phyloP scores from a whole-genome alignment of 2,797 vertebrate species.

The Cossypha polioptera region DNA sequence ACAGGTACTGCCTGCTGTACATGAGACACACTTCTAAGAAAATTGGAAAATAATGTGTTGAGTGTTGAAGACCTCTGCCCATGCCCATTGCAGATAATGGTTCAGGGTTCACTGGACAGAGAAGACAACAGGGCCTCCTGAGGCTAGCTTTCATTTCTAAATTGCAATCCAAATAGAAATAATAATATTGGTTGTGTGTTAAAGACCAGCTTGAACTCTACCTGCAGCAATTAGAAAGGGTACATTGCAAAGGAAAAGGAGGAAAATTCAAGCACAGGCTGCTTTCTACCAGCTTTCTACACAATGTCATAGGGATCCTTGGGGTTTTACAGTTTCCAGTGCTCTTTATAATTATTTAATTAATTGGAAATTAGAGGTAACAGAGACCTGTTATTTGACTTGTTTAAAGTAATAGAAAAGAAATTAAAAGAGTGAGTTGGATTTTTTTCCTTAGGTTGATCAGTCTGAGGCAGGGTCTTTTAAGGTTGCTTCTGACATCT shows the following conservation, averaged over 20 bases:
- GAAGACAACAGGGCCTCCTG: background rate
- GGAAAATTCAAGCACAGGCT: background rate
- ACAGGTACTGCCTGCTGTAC: background rate
- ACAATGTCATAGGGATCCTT: background rate
- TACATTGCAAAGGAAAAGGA: background rate
- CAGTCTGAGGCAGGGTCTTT: background rate
- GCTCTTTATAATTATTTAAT: background rate
- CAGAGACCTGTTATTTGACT: background rate
- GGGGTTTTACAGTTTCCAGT: background rate
- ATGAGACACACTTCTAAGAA: background rate
- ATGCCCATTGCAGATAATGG: background rate
- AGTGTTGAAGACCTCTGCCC: background rate
- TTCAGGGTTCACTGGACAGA: background rate
- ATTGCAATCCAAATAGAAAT: background rate
- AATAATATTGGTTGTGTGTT: background rate
- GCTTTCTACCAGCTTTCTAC: background rate
- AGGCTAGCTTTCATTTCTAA: background rate
- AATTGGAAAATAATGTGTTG: background rate
- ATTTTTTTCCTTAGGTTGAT: background rate
- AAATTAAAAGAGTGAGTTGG: background rate
- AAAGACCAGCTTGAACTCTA: background rate
- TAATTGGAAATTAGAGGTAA: conserved; percentile 7
- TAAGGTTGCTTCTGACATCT: background rate
- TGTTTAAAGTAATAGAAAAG: background rate
- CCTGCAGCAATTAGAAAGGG: background rate